Evolutionary conservation across 2,113 vertebrate species (phyloP).

Genomic region (Falcunculus frontatus): DNA sequence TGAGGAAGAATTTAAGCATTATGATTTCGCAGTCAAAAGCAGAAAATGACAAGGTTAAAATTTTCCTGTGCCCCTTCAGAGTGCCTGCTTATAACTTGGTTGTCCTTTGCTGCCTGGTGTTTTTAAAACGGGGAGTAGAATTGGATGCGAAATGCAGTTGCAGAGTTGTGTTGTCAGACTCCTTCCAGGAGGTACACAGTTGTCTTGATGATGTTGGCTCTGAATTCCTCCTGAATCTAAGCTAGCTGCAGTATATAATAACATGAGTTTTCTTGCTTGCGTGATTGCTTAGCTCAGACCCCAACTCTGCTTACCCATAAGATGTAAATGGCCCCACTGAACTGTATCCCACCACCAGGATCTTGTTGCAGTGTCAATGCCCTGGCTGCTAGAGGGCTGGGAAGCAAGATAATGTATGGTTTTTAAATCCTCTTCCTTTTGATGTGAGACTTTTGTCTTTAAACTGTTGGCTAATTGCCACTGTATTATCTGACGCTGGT

Average conservation of each 20-base stretch:
- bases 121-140: neutral
- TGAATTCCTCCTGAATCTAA: neutral
- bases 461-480: slow-evolving; percentile 24
- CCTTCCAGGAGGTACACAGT: neutral
- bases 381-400: neutral
- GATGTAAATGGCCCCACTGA: neutral
- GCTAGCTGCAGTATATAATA: neutral
- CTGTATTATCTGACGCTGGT: neutral
- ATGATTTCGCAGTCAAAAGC: neutral
- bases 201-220: neutral
- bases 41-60: neutral
- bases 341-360: neutral
- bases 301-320: accelerated
- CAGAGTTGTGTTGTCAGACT: neutral
- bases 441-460: neutral
- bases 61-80: neutral
- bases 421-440: slow-evolving; percentile 9
- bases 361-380: neutral
- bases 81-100: neutral
- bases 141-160: neutral
- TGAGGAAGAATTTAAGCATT: neutral
- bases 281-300: neutral
- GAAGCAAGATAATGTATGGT: neutral
- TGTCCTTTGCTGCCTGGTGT: neutral
- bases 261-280: neutral